phyloP scores from a whole-genome alignment of 1,140 invertebrate species.

The Drosophila funebris region DNA sequence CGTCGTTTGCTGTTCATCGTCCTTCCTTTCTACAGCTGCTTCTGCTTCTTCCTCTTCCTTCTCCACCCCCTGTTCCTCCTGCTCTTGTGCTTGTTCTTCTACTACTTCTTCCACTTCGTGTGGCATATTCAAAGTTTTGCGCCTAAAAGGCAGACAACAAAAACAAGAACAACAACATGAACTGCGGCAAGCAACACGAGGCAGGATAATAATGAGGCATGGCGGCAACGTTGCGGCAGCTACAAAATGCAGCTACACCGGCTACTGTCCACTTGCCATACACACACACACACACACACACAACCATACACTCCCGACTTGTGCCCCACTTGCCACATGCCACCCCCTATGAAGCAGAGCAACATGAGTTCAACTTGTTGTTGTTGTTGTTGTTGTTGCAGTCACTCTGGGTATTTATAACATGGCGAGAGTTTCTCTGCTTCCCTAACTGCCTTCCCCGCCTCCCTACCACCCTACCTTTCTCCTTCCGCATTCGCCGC shows the following conservation, averaged over 20 bases:
- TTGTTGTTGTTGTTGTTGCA: conserved; percentile 1
- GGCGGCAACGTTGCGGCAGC: conserved; percentile 22
- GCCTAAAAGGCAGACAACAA: conserved; percentile 30
- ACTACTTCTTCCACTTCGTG: neutral
- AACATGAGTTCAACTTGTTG: conserved; percentile 1
- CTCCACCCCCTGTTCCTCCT: neutral
- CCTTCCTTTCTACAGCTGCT: neutral
- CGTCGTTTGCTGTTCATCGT: neutral
- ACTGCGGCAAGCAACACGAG: neutral
- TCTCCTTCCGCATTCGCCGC: neutral
- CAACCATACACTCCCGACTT: neutral
- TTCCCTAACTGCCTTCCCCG: neutral
- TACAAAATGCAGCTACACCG: conserved; percentile 22
- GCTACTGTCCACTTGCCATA: neutral
- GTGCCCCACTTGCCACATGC: neutral
- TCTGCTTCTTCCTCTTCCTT: neutral
- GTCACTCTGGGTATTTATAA: conserved; percentile 17
- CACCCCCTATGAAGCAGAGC: neutral
- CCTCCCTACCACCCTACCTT: no score
- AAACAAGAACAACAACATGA: neutral
- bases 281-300: neutral
- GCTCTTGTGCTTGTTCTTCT: neutral
- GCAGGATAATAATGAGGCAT: conserved; percentile 37
- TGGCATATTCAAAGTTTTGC: conserved; percentile 42
- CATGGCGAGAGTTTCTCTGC: neutral